These are phyloP conservation scores for Ophion slaviceki DNA, from an alignment of 2,888 invertebrate species.

Conservation along the genomic window DNA sequence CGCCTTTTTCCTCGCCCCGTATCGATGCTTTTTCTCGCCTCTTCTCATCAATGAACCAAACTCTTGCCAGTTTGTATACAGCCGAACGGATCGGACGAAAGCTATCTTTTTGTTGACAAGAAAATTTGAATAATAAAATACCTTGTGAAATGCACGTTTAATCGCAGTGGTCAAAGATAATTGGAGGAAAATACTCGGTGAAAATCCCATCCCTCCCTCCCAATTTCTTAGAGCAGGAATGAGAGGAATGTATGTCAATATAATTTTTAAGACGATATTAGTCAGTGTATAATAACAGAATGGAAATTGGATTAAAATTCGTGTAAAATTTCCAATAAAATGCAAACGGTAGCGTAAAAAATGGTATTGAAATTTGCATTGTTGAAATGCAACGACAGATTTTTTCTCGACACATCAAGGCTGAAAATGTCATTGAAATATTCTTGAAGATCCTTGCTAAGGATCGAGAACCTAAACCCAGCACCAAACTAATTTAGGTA, in stretches of 20 bases:
- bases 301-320: neutral
- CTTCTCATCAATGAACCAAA: constrained; percentile 30
- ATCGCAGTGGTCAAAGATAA: neutral
- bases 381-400: too few species aligned
- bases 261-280: neutral
- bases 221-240: neutral
- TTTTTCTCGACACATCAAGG: too few species aligned
- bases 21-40: constrained; percentile 6
- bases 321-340: neutral
- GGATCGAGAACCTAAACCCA: too few species aligned
- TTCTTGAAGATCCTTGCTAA: too few species aligned
- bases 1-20: neutral
- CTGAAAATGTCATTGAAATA: too few species aligned
- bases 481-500: too few species aligned
- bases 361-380: too few species aligned
- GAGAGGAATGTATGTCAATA: too few species aligned
- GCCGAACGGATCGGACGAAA: neutral
- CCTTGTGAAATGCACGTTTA: neutral
- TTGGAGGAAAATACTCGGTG: neutral
- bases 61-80: neutral
- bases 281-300: neutral
- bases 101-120: neutral
- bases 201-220: neutral
- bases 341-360: neutral
- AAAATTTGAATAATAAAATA: constrained; percentile 1